Evolutionary conservation across 2,113 vertebrate species (phyloP), one percentile per base, ranked within the genome.

Genomic region (human (Homo sapiens)): DNA sequence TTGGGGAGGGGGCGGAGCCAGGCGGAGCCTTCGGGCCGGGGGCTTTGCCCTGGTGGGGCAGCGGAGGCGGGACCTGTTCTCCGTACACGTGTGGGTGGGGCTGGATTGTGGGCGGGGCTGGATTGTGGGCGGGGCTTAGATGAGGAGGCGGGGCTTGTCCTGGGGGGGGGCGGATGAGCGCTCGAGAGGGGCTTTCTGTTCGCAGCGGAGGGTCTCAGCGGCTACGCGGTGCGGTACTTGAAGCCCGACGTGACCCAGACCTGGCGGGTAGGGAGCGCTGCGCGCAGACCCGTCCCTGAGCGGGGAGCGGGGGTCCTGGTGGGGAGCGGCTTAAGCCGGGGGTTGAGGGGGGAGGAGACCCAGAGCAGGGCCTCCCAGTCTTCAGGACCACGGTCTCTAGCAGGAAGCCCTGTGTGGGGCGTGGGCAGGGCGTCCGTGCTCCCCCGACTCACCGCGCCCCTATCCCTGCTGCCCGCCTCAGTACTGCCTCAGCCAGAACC

Each of bases 401-500:
- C 45, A 70, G 59, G 57, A 43, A 78, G 64, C 1, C 2, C 10
- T 48, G 38, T 7, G 52, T 3, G 68, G 82, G 45, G 22, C 17
- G 7, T 22, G 25, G 5, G 27, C 1, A n/a, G 20, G 8, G 59
- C 9, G 18, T 35, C 50, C 0, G 1, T 2, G 23, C 40, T 22
- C 23, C 52, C 5, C 23, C 0, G 22, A 3, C n/a, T 97, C 40
- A 97, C 8, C 4, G 11, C 59, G 16, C 8, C 5, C 45, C 11
- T 52, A 25, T 76, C 48, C 59, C 50, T 73, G 57, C 90, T 94
- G 61, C 38, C 85, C 20, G 5, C 86, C 50, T 80, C 85, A 98
- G 98, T 98, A 81, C 79, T 98, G 97, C 85, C 96, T 98, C 89
- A 97, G 96, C 43, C 98, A 98, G 95, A 98, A 98, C 89, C 98